phyloP scores from a whole-genome alignment of 2,888 invertebrate species.

The Cheilosia scutellata region DNA sequence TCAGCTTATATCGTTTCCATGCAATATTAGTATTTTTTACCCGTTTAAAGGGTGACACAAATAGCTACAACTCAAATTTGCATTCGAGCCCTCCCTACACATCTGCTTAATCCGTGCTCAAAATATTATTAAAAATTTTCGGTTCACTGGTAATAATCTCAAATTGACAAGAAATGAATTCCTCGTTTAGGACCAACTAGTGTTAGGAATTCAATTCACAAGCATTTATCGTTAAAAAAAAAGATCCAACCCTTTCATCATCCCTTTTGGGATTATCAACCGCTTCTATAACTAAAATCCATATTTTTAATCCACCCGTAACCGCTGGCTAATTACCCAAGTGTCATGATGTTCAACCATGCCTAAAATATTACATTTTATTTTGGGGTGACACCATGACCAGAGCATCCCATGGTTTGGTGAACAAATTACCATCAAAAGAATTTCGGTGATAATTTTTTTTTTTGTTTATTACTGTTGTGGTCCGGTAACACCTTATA shows the following conservation, averaged over 20 bases:
- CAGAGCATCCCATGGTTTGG: slow-evolving; percentile 6
- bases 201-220: slow-evolving; percentile 23
- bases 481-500: slow-evolving; percentile 36
- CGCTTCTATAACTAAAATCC: slow-evolving; percentile 13
- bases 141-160: slow-evolving; percentile 63
- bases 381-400: slow-evolving; percentile 25
- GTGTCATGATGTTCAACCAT: slow-evolving; percentile 69
- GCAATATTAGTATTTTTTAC: too few relatives aligned
- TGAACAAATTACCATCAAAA: slow-evolving; percentile 57
- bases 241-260: slow-evolving; percentile 47
- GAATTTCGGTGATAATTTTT: slow-evolving; percentile 7
- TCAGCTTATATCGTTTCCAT: neutral
- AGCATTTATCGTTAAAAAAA: slow-evolving; percentile 5
- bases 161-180: slow-evolving; percentile 64
- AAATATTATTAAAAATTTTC: slow-evolving; percentile 40
- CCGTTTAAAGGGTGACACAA: neutral
- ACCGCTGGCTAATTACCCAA: slow-evolving; percentile 63
- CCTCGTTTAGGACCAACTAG: slow-evolving; percentile 25
- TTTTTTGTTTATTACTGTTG: slow-evolving; percentile 10
- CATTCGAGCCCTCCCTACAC: neutral
- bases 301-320: slow-evolving; percentile 49
- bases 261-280: slow-evolving; percentile 65
- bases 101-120: slow-evolving; percentile 30
- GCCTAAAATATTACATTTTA: slow-evolving; percentile 54
- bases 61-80: neutral